A percentile compares a stretch with the other conserved stretches of the same genome.
phyloP scores from a whole-genome alignment of 2,113 vertebrate genomes.

The Chlorodrepanis virens region DNA sequence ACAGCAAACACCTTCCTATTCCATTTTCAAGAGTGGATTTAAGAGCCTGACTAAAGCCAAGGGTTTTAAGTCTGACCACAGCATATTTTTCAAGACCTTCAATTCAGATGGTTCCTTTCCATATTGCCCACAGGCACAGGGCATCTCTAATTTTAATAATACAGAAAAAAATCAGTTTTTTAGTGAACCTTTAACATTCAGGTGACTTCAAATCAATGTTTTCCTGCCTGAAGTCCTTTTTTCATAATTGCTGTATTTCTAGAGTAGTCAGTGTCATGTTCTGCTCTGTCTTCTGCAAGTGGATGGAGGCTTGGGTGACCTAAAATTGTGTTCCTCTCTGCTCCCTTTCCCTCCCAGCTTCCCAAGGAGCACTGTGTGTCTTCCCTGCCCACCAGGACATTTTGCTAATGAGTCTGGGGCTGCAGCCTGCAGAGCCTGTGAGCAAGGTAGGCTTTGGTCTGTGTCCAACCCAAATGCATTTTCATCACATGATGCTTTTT shows the following conservation, averaged over 20 bases:
- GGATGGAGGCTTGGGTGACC: accelerated
- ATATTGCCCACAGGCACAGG: neutral
- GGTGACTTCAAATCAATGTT: neutral
- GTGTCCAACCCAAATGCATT: neutral
- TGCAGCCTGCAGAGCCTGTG: slow-evolving; percentile 73
- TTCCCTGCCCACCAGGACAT: slow-evolving; percentile 75
- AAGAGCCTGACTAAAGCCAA: neutral
- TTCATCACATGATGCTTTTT: neutral
- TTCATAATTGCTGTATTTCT: neutral
- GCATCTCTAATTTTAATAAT: neutral
- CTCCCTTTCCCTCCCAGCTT: slow-evolving; percentile 60
- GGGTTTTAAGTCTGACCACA: neutral
- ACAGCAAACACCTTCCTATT: neutral
- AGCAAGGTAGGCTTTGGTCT: slow-evolving; percentile 68
- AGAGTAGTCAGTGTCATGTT: neutral
- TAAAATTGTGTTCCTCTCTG: neutral
- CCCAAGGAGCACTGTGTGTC: slow-evolving; percentile 72
- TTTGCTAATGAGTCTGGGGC: slow-evolving; percentile 74
- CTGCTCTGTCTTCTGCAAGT: neutral
- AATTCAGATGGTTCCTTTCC: neutral
- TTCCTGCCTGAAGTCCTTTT: neutral
- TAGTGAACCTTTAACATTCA: neutral
- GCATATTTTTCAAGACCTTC: neutral
- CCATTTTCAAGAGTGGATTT: neutral
- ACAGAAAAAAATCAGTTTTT: neutral